A percentile compares a stretch with the other conserved stretches of the same genome.
Evolutionary conservation across 2,888 invertebrate genomes (phyloP).

Genomic region (Monopis laevigella): DNA sequence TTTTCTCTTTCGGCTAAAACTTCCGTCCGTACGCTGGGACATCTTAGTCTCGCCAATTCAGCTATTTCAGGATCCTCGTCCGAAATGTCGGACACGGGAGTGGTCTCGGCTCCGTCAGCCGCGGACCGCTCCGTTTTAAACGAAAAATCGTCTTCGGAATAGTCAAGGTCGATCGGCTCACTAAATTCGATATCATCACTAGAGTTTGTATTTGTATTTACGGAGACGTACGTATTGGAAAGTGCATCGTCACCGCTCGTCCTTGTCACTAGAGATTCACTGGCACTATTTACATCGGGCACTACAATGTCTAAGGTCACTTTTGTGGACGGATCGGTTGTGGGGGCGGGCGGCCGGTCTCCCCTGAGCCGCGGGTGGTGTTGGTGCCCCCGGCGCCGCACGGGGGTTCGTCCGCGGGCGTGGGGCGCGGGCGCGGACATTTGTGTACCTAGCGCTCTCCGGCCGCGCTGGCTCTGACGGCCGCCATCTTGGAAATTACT

Average conservation of each 20-base stretch:
- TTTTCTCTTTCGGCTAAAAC: slow-evolving; percentile 86
- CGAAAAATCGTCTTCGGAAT: slow-evolving; percentile 50
- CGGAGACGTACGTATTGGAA: slow-evolving; percentile 53
- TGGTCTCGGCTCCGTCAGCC: slow-evolving; percentile 54
- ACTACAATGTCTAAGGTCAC: slow-evolving; percentile 60
- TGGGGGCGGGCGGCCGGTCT: slow-evolving; percentile 63
- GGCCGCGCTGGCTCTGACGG: slow-evolving; percentile 60
- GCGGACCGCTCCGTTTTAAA: slow-evolving; percentile 52
- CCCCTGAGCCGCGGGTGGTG: slow-evolving; percentile 77
- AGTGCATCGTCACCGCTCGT: slow-evolving; percentile 66
- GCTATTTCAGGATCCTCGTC: slow-evolving; percentile 82
- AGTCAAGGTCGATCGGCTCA: slow-evolving; percentile 43
- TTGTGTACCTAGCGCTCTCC: slow-evolving; percentile 49
- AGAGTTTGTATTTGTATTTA: slow-evolving; percentile 44
- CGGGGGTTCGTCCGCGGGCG: slow-evolving; percentile 68
- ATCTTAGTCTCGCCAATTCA: slow-evolving; percentile 85
- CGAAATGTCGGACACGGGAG: slow-evolving; percentile 38
- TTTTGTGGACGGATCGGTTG: slow-evolving; percentile 40
- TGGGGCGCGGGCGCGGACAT: slow-evolving; percentile 70
- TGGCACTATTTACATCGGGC: slow-evolving; percentile 66
- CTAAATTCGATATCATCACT: slow-evolving; percentile 49
- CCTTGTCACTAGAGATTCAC: slow-evolving; percentile 67
- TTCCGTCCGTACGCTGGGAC: slow-evolving; percentile 90
- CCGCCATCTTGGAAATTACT: slow-evolving; percentile 69
- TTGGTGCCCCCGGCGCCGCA: slow-evolving; percentile 76